These are phyloP conservation scores for Orthonevra nobilis DNA, from an alignment of 2,888 invertebrate species.

Conservation along the genomic window DNA sequence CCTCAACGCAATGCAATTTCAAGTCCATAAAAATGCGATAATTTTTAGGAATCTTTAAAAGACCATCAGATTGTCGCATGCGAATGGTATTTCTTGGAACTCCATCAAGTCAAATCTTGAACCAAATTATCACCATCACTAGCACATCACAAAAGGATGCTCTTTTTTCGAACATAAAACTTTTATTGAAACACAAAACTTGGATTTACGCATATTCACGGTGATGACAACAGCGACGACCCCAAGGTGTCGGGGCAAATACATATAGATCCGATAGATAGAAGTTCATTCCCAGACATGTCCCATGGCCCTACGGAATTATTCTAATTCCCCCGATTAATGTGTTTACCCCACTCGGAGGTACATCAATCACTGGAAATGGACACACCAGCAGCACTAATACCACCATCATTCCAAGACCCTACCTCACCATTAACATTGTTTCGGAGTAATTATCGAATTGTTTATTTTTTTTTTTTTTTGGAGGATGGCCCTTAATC, in stretches of 20 bases:
- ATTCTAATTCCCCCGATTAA: constrained; percentile 43
- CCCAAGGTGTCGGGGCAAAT: constrained; percentile 28
- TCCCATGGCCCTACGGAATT: constrained; percentile 34
- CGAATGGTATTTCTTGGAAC: constrained; percentile 10
- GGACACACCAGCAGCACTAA: neutral
- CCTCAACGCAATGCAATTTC: constrained; percentile 12
- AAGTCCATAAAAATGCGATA: constrained; percentile 23
- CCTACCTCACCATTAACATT: constrained; percentile 20
- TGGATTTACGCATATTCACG: constrained; percentile 1
- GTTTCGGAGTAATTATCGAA: constrained; percentile 47
- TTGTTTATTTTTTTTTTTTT: no score
- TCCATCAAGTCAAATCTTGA: constrained; percentile 13
- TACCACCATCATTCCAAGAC: constrained; percentile 3
- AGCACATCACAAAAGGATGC: constrained; percentile 20
- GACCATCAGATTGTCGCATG: neutral
- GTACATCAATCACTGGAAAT: constrained; percentile 42
- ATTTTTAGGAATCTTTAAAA: constrained; percentile 14
- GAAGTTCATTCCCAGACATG: constrained; percentile 13
- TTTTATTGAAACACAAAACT: constrained; percentile 26
- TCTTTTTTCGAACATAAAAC: constrained; percentile 34
- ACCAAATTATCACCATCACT: constrained; percentile 13
- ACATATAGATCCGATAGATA: constrained; percentile 36
- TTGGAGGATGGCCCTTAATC: constrained; percentile 16
- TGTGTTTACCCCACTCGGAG: constrained; percentile 33
- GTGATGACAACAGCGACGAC: neutral